These are phyloP conservation scores for Polyodon spathula DNA, from an alignment of 2,113 vertebrate genomes.

Conservation along the genomic window DNA sequence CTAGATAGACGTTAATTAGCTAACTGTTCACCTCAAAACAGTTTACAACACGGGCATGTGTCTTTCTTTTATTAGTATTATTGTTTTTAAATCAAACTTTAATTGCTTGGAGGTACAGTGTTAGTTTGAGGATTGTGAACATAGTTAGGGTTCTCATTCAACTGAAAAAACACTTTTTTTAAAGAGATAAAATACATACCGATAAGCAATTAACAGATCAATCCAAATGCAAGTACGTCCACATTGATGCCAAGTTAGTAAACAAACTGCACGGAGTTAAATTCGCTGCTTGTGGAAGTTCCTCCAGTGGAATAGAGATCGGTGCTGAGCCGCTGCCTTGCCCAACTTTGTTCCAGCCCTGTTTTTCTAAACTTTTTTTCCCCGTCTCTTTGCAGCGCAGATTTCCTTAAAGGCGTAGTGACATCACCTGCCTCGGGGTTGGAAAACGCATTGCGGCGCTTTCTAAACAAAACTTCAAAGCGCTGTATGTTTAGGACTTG, in stretches of 20 bases:
- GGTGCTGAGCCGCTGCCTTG: slow-evolving; percentile 28
- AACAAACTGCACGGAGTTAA: slow-evolving; percentile 23
- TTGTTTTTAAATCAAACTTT: too few species aligned
- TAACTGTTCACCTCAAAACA: too few species aligned
- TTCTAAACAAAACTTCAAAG: too few species aligned
- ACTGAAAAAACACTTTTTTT: not conserved
- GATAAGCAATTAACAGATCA: slow-evolving; percentile 33
- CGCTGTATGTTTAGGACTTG: too few species aligned
- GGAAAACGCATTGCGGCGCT: slow-evolving; percentile 26
- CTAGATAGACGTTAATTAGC: too few species aligned
- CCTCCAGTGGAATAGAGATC: slow-evolving; percentile 38
- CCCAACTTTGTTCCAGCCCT: slow-evolving; percentile 26
- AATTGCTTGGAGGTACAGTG: too few species aligned
- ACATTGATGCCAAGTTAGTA: slow-evolving; percentile 43
- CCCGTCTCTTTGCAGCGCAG: slow-evolving; percentile 34
- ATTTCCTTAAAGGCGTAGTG: slow-evolving; percentile 32
- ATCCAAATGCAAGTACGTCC: slow-evolving; percentile 33
- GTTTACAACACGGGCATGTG: too few species aligned
- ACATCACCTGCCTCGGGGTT: slow-evolving; percentile 42
- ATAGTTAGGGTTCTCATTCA: too few species aligned
- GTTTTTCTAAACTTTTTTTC: slow-evolving; percentile 23
- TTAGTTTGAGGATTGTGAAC: too few species aligned
- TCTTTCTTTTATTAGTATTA: too few species aligned
- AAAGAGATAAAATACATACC: slow-evolving; percentile 41
- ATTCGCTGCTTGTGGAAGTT: slow-evolving; percentile 21